Evolutionary conservation across 2,797 vertebrate genomes (phyloP), one percentile per base, ranked within the genome.

Genomic region (Manis crassicaudata): DNA sequence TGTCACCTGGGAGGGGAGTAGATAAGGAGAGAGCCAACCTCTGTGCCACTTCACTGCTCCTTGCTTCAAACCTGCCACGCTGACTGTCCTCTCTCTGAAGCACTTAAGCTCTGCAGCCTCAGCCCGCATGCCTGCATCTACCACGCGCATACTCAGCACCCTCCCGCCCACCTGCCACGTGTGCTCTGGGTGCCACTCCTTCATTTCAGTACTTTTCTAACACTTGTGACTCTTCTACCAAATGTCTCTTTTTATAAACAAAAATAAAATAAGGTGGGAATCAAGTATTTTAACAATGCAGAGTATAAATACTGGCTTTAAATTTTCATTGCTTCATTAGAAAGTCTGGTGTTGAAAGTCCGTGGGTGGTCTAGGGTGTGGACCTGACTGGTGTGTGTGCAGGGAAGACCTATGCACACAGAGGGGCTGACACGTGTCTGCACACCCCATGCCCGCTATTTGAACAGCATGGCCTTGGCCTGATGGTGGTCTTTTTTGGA

Each of bases 281-380:
- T 96, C 94, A 97, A 98, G 98, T 97, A 95, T 94, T 98, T 80
- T 92, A 94, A 95, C 96, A 90, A 95, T 84, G 88, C 73, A 67
- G 96, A 97, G 96, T 76, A 88, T 96, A 96, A 97, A 72, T 88
- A 93, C 27, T 16, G 95, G 89, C 37, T 73, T 79, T 68, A 88
- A 60, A 35, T 70, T 94, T 85, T 95, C 95, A 82, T 97, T 96
- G 80, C 90, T 93, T 97, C 63, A 37, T 88, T 86, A 88, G 50
- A 84, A 95, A 93, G 68, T 65, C 70, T 4, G 9, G 20, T 82
- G 87, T 40, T 21, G 10, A 32, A 46, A 7, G 43, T 46, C 43
- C 43, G 43, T 46, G 72, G 92, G 76, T 40, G 79, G 80, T 0
- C 0, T 88, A 94, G 72, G 96, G 90, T 86, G 0, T 6, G 35